Conservation (phyloP, 2,888 invertebrate species). For the Stenichneumon culpator region DNA sequence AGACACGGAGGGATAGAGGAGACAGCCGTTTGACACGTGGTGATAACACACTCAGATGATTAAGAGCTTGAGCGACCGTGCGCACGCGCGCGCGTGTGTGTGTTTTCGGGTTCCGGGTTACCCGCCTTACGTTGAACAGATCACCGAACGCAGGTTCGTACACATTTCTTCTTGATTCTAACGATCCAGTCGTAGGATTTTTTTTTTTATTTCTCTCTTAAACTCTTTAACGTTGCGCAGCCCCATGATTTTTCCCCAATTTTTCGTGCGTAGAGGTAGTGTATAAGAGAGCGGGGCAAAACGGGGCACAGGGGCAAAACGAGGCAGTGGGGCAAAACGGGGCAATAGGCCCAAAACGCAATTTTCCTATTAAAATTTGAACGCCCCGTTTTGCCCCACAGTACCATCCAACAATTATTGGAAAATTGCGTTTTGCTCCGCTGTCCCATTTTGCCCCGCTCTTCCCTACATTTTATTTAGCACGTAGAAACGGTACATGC, state of each 20-base stretch:
- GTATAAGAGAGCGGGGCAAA: too few relatives aligned
- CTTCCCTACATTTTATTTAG: too few relatives aligned
- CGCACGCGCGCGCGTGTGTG: not conserved
- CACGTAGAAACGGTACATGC: too few relatives aligned
- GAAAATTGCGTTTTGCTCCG: too few relatives aligned
- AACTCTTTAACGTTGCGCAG: conserved; percentile 26
- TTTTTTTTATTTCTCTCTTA: conserved; percentile 56
- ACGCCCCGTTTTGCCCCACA: too few relatives aligned
- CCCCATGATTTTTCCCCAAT: conserved; percentile 21
- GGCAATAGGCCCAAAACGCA: too few relatives aligned
- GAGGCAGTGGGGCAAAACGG: too few relatives aligned
- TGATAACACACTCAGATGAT: conserved; percentile 36
- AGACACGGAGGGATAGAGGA: conserved; percentile 20
- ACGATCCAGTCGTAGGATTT: conserved; percentile 35
- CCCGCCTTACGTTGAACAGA: conserved; percentile 47
- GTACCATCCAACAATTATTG: too few relatives aligned
- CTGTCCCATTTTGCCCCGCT: too few relatives aligned
- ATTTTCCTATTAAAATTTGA: too few relatives aligned
- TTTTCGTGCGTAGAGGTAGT: conserved; percentile 36
- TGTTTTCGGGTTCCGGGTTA: not conserved
- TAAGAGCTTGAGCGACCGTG: not conserved
- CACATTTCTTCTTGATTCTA: conserved; percentile 70
- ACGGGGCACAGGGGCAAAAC: too few relatives aligned
- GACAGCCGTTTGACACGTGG: conserved; percentile 39
- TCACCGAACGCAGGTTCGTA: conserved; percentile 70